Evolutionary conservation across 1,140 invertebrate genomes (phyloP), one percentile per base, ranked within the genome.

Genomic region (Bombus turneri): DNA sequence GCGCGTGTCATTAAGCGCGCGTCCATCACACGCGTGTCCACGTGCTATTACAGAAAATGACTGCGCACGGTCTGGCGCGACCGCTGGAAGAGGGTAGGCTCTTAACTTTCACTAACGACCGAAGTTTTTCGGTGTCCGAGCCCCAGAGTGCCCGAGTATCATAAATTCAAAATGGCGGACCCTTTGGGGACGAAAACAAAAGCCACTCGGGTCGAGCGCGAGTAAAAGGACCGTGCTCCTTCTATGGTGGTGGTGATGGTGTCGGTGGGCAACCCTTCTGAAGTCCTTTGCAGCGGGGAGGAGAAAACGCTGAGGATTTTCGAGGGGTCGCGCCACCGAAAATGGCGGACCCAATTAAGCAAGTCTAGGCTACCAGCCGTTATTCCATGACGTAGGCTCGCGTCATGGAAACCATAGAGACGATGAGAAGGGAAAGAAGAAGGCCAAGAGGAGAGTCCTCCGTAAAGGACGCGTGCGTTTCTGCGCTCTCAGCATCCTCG

Each of bases 131-230:
- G 92, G 92, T 94, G 93, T 95, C 94, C 94, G 92, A 93, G 90
- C 89, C 91, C 59, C 86, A 88, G 91, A 93, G 91, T 90, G 91
- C 83, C 87, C 87, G 87, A 87, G 90, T 94, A 95, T 95, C 94
- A 95, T 95, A 95, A 95, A 95, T 95, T 95, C 95, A 95, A 95
- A 95, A 95, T 95, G 95, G 95, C 93, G 94, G 92, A 91, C 85
- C 88, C 91, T 93, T 92, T 87, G 84, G 93, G 93, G 93, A 91
- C 86, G 95, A 95, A 95, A 95, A 95, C 95, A 95, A 95, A 95
- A 94, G 94, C 93, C 91, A 94, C 93, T 93, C 91, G 88, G 87
- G 75, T 88, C 74, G 86, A 85, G 71, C 81, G 66, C 82, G 85
- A 81, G 80, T 68, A 81, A 39, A 82, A 75, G 81, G 83, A 75